Evolutionary conservation across 2,113 vertebrate species (phyloP), one percentile per base, ranked within the genome.

Genomic region (Vidua macroura): DNA sequence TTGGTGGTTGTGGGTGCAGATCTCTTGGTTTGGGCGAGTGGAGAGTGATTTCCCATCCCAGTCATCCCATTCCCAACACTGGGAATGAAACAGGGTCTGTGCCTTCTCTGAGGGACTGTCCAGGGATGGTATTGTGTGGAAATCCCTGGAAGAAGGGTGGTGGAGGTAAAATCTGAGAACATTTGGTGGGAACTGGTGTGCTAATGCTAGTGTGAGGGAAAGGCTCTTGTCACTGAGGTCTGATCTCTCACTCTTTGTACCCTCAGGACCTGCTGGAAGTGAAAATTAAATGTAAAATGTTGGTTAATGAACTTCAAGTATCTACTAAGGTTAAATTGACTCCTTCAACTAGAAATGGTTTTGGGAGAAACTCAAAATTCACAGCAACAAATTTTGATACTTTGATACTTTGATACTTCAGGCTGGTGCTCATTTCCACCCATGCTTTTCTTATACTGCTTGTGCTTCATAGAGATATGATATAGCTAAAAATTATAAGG

Each of bases 171-270:
- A 73, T 31, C 51, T 66, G 53, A 14, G 37, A 28, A 3, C 8
- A 1, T 41, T 41, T 63, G 55, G 44, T 44, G 44, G 27, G 44
- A 64, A 9, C n/a, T 15, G 17, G 1, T 31, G 55, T 53, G 44
- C 7, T 53, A 13, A 17, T 15, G 25, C 44, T 18, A 7, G 6
- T 1, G 13, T 41, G n/a, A 77, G 44, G 28, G 18, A 25, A 67
- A 3, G 4, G 13, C 24, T 41, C 16, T n/a, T 8, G 2, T 0
- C 11, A 2, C 56, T 28, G 35, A 70, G 60, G 15, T 59, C 25
- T 53, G 0, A 24, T 53, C 44, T 75, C 17, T 43, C 0, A 0
- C 44, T 48, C 11, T 79, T 10, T 23, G 28, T 39, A 6, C 1
- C 4, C 48, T 56, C 24, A 69, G 30, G 14, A 31, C 20, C 39